Percentiles rank a stretch among this genome's conserved stretches.
These are phyloP conservation scores for Laticauda laticaudata DNA, from an alignment of 2,113 vertebrate genomes.

Conservation along the genomic window DNA sequence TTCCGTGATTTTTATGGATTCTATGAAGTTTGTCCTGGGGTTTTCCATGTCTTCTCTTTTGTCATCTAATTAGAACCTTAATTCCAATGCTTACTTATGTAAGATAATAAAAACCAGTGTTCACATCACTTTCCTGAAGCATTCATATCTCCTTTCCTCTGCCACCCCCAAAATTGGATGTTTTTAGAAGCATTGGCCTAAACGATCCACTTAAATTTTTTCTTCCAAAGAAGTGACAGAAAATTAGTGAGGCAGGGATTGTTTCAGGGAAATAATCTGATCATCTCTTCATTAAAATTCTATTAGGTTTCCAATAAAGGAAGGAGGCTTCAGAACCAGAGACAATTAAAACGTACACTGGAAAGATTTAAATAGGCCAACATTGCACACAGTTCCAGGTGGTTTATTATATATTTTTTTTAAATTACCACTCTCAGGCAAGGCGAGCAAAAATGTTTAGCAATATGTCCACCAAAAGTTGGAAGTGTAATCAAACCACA, in stretches of 20 bases:
- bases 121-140: neutral
- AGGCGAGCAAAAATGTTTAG: too few species aligned
- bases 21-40: neutral
- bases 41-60: neutral
- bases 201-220: constrained; percentile 2
- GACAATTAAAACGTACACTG: constrained; percentile 27
- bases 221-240: neutral
- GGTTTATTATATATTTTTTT: neutral
- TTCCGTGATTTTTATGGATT: neutral
- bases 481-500: too few species aligned
- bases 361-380: neutral
- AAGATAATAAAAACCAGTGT: neutral
- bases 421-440: constrained; percentile 5
- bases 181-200: neutral
- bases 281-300: constrained; percentile 3
- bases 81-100: neutral
- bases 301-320: constrained; percentile 20
- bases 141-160: neutral
- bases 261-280: constrained; percentile 6
- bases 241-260: constrained; percentile 8
- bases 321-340: constrained; percentile 9
- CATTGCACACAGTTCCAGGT: constrained; percentile 29
- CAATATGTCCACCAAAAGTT: too few species aligned
- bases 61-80: neutral
- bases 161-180: neutral